Percentiles rank a stretch among this genome's conserved stretches.
These are phyloP conservation scores for Aphrocallistes beatrix DNA, from an alignment of 37 sponge, comb jelly and placozoan genomes.

Conservation along the genomic window DNA sequence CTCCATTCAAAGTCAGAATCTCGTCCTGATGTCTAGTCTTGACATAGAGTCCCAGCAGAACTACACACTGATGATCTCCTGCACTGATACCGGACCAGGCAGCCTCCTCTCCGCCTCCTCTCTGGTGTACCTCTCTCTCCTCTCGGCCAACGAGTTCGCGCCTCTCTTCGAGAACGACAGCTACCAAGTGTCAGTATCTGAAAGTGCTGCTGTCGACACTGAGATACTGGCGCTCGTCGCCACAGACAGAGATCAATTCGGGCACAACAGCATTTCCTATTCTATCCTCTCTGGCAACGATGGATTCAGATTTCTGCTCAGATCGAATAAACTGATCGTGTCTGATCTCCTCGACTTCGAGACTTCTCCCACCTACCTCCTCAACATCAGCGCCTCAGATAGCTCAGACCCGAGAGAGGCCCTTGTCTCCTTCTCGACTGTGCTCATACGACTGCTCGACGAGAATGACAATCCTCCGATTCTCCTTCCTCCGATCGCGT, in stretches of 20 bases:
- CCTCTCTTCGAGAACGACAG: conserved; percentile 2
- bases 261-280: neutral
- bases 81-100: neutral
- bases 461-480: neutral
- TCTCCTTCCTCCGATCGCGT: neutral
- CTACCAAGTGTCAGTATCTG: neutral
- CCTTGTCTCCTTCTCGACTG: neutral
- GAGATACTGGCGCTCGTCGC: neutral
- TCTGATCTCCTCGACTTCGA: conserved; percentile 15
- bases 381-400: neutral
- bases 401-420: neutral
- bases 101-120: neutral
- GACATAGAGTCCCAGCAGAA: neutral
- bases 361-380: neutral
- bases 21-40: neutral
- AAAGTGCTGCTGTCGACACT: neutral
- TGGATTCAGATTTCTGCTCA: neutral
- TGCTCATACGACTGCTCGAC: neutral
- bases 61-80: neutral
- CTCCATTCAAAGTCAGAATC: neutral
- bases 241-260: conserved; percentile 15
- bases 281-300: conserved; percentile 24
- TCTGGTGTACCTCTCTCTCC: neutral
- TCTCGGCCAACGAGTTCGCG: conserved; percentile 5
- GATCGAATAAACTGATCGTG: neutral